A percentile compares a stretch with the other conserved stretches of the same genome.
phyloP scores from a whole-genome alignment of 2,797 vertebrate species.

The Acrocephalus scirpaceus region DNA sequence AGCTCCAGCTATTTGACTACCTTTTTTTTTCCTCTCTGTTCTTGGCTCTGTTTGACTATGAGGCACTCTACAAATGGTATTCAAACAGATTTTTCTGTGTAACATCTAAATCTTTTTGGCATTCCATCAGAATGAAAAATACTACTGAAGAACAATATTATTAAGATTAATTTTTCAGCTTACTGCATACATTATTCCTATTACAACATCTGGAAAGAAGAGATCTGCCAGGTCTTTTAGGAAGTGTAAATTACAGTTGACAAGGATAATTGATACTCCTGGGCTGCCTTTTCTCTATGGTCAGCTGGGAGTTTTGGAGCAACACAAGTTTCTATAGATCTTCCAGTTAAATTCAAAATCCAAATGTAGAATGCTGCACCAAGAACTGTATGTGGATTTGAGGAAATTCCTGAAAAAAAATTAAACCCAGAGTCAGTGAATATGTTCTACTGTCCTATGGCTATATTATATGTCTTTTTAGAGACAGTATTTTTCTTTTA shows the following conservation, averaged over 20 bases:
- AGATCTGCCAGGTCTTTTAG: conserved; percentile 71
- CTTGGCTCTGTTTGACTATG: not conserved
- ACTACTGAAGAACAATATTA: not conserved
- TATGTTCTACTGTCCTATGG: conserved; percentile 47
- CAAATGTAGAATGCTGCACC: conserved; percentile 60
- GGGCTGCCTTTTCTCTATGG: conserved; percentile 65
- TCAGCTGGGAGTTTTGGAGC: conserved; percentile 65
- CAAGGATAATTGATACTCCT: conserved; percentile 75
- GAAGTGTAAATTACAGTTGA: conserved; percentile 77
- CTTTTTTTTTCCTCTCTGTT: not conserved
- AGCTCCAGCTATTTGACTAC: not conserved
- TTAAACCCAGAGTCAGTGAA: conserved; percentile 42
- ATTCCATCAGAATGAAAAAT: conserved; percentile 11
- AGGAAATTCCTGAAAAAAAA: conserved; percentile 64
- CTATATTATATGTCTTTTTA: not conserved
- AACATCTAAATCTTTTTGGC: not conserved
- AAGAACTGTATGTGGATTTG: conserved; percentile 27
- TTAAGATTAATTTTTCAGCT: not conserved
- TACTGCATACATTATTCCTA: not conserved
- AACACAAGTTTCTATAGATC: conserved; percentile 68
- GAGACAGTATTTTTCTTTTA: not conserved
- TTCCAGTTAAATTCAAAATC: conserved; percentile 72
- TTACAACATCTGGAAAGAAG: conserved; percentile 68
- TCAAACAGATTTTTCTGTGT: not conserved
- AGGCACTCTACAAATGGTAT: not conserved